Evolutionary conservation across 2,888 invertebrate species (phyloP).

Genomic region (Mechanitis messenoides): DNA sequence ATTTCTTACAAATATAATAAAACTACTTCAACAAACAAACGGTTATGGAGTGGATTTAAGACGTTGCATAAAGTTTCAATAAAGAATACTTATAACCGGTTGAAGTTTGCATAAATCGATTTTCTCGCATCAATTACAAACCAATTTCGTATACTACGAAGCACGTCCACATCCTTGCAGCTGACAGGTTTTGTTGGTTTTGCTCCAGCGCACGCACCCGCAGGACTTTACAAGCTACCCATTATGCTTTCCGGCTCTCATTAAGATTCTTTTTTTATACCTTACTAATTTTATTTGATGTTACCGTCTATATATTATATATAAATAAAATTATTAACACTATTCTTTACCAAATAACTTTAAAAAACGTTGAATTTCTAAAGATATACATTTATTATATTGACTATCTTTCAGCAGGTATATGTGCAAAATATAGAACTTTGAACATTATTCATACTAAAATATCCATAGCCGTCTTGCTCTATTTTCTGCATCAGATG

Average conservation of each 20-base stretch:
- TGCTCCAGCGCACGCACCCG: constrained; percentile 37
- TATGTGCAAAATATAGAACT: not conserved
- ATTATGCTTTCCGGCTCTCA: constrained; percentile 40
- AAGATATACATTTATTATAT: not conserved
- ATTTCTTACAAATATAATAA: not conserved
- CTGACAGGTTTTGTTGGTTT: constrained; percentile 61
- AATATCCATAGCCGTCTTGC: not conserved
- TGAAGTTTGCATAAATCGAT: constrained; percentile 15
- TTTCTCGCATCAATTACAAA: constrained; percentile 54
- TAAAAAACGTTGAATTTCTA: too few relatives aligned
- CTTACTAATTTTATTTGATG: too few relatives aligned
- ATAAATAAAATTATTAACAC: too few relatives aligned
- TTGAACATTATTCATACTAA: not conserved
- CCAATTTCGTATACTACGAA: constrained; percentile 62
- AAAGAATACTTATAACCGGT: constrained; percentile 11
- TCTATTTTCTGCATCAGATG: not conserved
- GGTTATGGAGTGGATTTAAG: constrained; percentile 8
- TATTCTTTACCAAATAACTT: too few relatives aligned
- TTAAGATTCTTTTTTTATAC: constrained; percentile 9
- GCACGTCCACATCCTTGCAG: constrained; percentile 45
- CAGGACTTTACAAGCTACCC: constrained; percentile 51
- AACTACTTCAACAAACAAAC: not conserved
- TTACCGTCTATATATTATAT: too few relatives aligned
- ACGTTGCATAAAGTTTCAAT: constrained; percentile 10
- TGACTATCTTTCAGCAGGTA: not conserved